Conservation (phyloP, 1,140 invertebrate genomes). For the Drosophila bocki region DNA sequence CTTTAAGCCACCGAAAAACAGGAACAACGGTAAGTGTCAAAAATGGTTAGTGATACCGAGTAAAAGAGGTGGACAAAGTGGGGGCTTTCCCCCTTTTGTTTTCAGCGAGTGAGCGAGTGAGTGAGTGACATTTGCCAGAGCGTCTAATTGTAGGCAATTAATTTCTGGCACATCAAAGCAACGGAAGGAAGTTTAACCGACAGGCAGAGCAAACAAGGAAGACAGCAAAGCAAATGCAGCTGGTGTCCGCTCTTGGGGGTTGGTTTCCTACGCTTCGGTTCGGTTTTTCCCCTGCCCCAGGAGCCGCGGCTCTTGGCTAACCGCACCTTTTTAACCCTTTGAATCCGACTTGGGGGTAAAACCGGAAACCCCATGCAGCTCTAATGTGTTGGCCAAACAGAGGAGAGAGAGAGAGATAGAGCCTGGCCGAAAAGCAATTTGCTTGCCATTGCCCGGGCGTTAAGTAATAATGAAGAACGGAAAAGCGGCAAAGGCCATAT, state of each 20-base stretch:
- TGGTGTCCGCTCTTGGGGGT: constrained; percentile 68
- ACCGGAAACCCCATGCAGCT: constrained; percentile 68
- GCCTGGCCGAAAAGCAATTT: constrained; percentile 71
- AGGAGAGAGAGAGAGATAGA: background rate
- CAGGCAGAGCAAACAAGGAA: constrained; percentile 51
- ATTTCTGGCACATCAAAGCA: constrained; percentile 84
- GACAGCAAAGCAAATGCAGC: constrained; percentile 77
- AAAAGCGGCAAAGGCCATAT: constrained; percentile 63
- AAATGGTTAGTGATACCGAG: constrained; percentile 39
- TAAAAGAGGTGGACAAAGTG: constrained; percentile 1
- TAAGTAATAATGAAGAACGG: constrained; percentile 79
- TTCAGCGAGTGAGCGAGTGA: constrained; percentile 8
- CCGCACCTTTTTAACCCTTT: constrained; percentile 83
- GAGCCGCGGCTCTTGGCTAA: constrained; percentile 67
- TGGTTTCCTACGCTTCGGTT: constrained; percentile 18
- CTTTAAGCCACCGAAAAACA: constrained; percentile 72
- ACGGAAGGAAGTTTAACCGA: constrained; percentile 60
- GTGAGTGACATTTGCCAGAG: constrained; percentile 75
- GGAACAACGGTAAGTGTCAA: constrained; percentile 76
- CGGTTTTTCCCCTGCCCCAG: constrained; percentile 5
- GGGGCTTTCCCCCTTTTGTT: constrained; percentile 2
- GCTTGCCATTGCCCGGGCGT: constrained; percentile 72
- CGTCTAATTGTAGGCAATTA: constrained; percentile 85
- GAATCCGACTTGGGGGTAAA: constrained; percentile 62
- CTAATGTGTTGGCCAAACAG: constrained; percentile 70